Percentiles rank a stretch among this genome's conserved stretches.
Conservation (phyloP, 2,888 invertebrate species). For the Leistus spinibarbis region DNA sequence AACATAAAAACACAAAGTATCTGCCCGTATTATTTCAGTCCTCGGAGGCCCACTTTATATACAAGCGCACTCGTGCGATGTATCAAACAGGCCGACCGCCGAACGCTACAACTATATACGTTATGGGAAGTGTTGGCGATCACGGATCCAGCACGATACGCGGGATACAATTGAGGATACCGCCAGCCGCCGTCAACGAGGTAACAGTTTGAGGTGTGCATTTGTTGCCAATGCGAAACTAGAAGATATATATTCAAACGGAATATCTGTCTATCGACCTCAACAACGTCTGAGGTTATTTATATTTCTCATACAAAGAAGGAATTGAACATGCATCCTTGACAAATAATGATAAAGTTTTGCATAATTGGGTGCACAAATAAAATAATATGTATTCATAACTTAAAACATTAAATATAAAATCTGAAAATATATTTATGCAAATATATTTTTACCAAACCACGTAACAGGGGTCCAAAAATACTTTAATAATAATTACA, state of each 20-base stretch:
- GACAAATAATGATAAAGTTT: too few species aligned
- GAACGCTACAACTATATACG: not conserved
- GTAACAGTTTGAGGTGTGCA: not conserved
- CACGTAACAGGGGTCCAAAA: too few species aligned
- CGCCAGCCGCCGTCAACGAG: not conserved
- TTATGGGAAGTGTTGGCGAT: not conserved
- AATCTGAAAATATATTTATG: too few species aligned
- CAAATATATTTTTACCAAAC: too few species aligned
- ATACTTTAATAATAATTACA: too few species aligned
- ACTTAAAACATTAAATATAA: too few species aligned
- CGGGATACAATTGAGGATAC: not conserved
- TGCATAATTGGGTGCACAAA: too few species aligned
- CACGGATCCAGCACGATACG: not conserved
- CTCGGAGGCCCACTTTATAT: not conserved
- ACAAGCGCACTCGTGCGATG: not conserved
- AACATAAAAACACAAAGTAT: conserved; percentile 47
- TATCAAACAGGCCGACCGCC: not conserved
- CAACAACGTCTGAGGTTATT: too few species aligned
- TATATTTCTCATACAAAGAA: too few species aligned
- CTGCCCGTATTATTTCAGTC: conserved; percentile 39
- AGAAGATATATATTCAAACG: not conserved
- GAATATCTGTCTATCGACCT: not conserved
- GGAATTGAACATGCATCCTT: too few species aligned
- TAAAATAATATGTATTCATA: too few species aligned
- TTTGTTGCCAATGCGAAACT: not conserved